phyloP scores from a whole-genome alignment of 1,140 invertebrate genomes.

The Zaprionus vittiger region DNA sequence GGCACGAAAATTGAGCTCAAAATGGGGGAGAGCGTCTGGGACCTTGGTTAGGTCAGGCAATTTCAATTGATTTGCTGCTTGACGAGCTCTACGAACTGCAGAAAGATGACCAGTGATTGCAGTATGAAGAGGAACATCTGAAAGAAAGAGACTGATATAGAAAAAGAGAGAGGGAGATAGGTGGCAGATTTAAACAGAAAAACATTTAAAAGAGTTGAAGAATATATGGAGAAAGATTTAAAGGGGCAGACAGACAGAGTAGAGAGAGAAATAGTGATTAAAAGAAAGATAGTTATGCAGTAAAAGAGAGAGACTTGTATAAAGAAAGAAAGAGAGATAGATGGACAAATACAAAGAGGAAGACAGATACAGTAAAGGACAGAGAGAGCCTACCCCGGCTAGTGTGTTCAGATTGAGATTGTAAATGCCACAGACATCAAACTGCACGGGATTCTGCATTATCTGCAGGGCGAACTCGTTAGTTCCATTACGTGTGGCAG shows the following conservation, averaged over 20 bases:
- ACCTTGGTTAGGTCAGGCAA: not conserved
- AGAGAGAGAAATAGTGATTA: not conserved
- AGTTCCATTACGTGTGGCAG: conserved; percentile 3
- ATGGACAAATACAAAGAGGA: no score
- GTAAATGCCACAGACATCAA: conserved; percentile 66
- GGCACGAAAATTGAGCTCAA: not conserved
- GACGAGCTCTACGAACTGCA: conserved; percentile 59
- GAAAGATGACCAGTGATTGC: conserved; percentile 62
- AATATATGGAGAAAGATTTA: no score
- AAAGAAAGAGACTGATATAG: not conserved
- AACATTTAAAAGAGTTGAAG: no score
- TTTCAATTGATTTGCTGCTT: conserved; percentile 14
- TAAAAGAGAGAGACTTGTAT: not conserved
- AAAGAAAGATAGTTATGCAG: no score
- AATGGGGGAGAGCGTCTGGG: not conserved
- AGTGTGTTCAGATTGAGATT: conserved; percentile 60
- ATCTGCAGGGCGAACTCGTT: conserved; percentile 65
- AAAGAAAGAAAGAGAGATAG: not conserved
- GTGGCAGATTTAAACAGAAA: not conserved
- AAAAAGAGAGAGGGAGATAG: not conserved
- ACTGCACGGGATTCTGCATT: conserved; percentile 65
- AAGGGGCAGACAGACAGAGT: not conserved
- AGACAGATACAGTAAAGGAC: not conserved
- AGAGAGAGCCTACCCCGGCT: conserved; percentile 34
- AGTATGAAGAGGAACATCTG: conserved; percentile 73